Percentiles rank a stretch among this genome's conserved stretches.
phyloP scores from a whole-genome alignment of 53 echinoderm and acorn worm genomes.

The Echinarachnius parma region DNA sequence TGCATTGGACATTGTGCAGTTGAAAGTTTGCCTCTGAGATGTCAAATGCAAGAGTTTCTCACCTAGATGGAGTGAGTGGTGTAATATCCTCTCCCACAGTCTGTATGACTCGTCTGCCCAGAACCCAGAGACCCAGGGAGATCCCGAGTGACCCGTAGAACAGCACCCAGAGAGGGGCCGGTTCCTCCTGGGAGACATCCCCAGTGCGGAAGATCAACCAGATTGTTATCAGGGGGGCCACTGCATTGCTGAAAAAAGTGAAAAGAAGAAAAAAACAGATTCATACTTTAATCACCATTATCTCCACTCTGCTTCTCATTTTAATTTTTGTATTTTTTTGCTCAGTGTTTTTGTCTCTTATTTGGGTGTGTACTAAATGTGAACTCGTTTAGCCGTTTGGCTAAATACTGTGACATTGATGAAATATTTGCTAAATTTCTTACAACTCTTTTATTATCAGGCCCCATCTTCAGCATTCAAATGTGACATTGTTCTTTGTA shows the following conservation, averaged over 20 bases:
- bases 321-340: too few species aligned
- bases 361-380: too few species aligned
- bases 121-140: constrained; percentile 51
- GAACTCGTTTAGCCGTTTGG: too few species aligned
- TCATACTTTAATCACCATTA: too few species aligned
- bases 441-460: too few species aligned
- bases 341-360: too few species aligned
- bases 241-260: constrained; percentile 33
- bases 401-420: too few species aligned
- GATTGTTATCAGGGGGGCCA: constrained; percentile 47
- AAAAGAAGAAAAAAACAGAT: not conserved
- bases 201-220: constrained; percentile 48
- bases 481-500: too few species aligned
- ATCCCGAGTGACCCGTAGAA: constrained; percentile 49
- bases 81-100: constrained; percentile 60
- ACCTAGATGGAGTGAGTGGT: constrained; percentile 48
- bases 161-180: constrained; percentile 40
- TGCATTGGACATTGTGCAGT: too few species aligned
- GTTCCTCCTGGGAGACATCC: constrained; percentile 14
- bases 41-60: not conserved
- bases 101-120: constrained; percentile 52
- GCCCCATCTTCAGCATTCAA: too few species aligned
- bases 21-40: not conserved
- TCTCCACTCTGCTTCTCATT: too few species aligned
- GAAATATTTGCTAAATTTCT: too few species aligned